These are phyloP conservation scores for Drosophila diplacantha DNA, from an alignment of 2,888 invertebrate species.

Conservation along the genomic window DNA sequence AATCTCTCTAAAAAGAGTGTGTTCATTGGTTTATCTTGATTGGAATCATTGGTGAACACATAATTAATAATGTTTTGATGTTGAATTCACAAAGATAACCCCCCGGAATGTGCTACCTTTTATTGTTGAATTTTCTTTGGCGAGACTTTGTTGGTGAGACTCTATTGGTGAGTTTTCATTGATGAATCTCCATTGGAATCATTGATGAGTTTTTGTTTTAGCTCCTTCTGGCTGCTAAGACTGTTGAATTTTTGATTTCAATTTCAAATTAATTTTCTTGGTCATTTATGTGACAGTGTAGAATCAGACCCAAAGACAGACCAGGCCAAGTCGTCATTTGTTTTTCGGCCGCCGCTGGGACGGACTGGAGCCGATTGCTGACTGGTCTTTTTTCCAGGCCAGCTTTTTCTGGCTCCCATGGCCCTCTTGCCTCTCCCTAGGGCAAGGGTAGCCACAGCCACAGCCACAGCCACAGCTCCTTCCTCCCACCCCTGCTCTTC, in stretches of 20 bases:
- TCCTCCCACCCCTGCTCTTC: conserved; percentile 9
- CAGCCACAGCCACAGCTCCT: not conserved
- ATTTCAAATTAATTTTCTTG: no score
- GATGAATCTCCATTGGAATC: not conserved
- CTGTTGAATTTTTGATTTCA: not conserved
- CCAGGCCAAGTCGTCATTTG: conserved; percentile 47
- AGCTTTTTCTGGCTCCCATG: conserved; percentile 29
- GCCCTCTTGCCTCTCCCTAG: conserved; percentile 32
- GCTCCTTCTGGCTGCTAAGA: not conserved
- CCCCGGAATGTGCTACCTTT: no score
- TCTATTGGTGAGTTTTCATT: not conserved
- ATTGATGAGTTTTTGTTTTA: not conserved
- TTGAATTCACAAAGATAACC: no score
- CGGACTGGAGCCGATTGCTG: conserved; percentile 15
- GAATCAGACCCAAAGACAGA: conserved; percentile 30
- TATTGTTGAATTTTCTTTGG: no score
- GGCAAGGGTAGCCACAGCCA: conserved; percentile 24
- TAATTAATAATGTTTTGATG: not conserved
- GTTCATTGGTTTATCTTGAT: not conserved
- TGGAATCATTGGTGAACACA: not conserved
- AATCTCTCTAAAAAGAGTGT: not conserved
- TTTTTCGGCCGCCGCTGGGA: conserved; percentile 34
- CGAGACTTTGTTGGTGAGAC: not conserved
- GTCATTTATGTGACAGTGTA: conserved; percentile 6
- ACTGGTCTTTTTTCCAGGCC: conserved; percentile 21